Conservation (phyloP, 2,113 vertebrate species). For the Orientallactaga bullata region DNA sequence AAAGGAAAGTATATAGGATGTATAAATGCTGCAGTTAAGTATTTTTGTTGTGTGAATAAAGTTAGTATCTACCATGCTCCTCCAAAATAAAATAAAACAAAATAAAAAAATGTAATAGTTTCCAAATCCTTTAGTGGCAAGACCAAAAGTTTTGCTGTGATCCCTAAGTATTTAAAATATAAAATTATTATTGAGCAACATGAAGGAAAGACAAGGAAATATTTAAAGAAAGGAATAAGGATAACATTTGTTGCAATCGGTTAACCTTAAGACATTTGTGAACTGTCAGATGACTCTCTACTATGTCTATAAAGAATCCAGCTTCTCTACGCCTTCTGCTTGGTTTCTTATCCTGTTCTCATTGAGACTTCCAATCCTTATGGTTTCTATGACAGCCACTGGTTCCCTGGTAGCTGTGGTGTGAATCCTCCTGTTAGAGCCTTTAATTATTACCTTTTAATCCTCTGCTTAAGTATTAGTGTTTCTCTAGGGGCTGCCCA, state of each 20-base stretch:
- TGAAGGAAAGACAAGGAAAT: not conserved
- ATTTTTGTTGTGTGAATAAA: not conserved
- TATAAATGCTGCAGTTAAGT: not conserved
- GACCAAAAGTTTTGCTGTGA: not conserved
- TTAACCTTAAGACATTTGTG: not conserved
- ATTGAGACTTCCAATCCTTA: not conserved
- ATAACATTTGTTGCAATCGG: not conserved
- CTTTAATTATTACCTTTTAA: constrained; percentile 1
- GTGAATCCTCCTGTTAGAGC: not conserved
- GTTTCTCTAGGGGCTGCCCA: not conserved
- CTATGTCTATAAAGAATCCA: not conserved
- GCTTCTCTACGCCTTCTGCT: not conserved
- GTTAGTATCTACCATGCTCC: not conserved
- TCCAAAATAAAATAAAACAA: too few relatives aligned
- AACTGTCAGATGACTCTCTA: not conserved
- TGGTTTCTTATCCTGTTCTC: not conserved
- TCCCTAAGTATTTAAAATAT: not conserved
- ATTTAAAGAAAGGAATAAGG: not conserved
- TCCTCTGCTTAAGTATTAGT: constrained; percentile 13
- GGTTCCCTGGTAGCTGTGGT: not conserved
- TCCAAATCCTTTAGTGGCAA: not conserved
- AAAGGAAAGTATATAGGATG: not conserved
- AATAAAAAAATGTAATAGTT: not conserved
- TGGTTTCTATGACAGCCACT: not conserved
- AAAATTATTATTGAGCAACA: not conserved